Conservation (phyloP, 2,888 invertebrate species). For the Apotomis turbidana region DNA sequence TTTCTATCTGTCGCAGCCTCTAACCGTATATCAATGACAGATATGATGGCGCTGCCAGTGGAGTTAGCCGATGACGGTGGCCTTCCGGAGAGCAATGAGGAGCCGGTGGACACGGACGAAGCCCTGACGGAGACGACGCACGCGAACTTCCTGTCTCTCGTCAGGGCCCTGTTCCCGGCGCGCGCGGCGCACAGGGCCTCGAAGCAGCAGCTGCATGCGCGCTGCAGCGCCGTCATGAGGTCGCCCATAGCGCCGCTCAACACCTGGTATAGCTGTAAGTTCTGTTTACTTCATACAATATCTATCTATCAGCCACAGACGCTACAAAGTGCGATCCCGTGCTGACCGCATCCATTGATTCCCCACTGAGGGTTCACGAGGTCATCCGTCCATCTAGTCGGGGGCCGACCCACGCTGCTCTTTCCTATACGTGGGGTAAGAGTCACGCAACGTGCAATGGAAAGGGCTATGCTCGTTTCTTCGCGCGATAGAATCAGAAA, state of each 20-base stretch:
- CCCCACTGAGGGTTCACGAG: too few species aligned
- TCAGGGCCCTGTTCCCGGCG: slow-evolving; percentile 94
- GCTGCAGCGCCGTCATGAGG: slow-evolving; percentile 88
- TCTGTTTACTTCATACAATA: neutral
- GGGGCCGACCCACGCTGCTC: too few species aligned
- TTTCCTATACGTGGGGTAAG: too few species aligned
- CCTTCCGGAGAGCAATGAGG: slow-evolving; percentile 60
- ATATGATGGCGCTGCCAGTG: slow-evolving; percentile 91
- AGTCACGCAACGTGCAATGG: too few species aligned
- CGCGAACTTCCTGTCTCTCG: slow-evolving; percentile 92
- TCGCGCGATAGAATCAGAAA: too few species aligned
- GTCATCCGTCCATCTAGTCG: too few species aligned
- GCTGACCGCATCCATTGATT: too few species aligned
- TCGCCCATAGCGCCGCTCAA: slow-evolving; percentile 92
- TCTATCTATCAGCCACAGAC: too few species aligned
- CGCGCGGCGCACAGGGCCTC: slow-evolving; percentile 93
- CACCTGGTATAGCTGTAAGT: slow-evolving; percentile 88
- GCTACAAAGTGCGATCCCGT: too few species aligned
- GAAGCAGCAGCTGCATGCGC: slow-evolving; percentile 88
- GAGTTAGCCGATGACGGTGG: slow-evolving; percentile 86
- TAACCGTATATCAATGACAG: slow-evolving; percentile 56
- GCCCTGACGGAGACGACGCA: slow-evolving; percentile 91
- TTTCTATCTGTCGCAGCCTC: slow-evolving; percentile 34
- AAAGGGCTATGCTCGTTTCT: too few species aligned
- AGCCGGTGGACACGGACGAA: slow-evolving; percentile 62